These are phyloP conservation scores for Dolichomitus sp. DNA, from an alignment of 2,888 invertebrate genomes.

Conservation along the genomic window DNA sequence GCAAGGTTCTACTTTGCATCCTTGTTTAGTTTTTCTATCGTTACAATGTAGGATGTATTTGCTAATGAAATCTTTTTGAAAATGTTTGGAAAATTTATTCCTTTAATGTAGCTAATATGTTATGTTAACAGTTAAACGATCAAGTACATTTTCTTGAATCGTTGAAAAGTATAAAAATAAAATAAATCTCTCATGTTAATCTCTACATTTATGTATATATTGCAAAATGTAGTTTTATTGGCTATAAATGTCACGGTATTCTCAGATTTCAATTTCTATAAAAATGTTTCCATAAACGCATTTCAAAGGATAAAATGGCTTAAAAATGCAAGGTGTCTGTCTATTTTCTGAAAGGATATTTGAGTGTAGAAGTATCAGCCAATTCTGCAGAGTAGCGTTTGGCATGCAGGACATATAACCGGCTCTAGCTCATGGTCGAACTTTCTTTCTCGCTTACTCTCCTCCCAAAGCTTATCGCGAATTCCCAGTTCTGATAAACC, in stretches of 20 bases:
- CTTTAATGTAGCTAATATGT: no score
- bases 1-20: no score
- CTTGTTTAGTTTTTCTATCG: no score
- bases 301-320: background rate
- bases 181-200: background rate
- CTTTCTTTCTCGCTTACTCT: conserved; percentile 39
- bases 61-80: no score
- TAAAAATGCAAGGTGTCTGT: background rate
- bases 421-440: conserved; percentile 41
- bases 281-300: background rate
- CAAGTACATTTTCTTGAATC: background rate
- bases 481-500: conserved; percentile 72
- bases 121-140: no score
- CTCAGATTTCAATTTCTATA: no score
- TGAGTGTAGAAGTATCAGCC: background rate
- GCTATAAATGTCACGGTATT: no score
- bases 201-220: background rate
- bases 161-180: no score
- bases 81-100: no score
- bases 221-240: no score
- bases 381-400: background rate
- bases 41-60: no score
- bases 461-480: conserved; percentile 65
- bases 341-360: background rate
- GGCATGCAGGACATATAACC: conserved; percentile 13